Evolutionary conservation across 2,113 vertebrate genomes (phyloP), one percentile per base, ranked within the genome.

Genomic region (Cyprinodon variegatus): DNA sequence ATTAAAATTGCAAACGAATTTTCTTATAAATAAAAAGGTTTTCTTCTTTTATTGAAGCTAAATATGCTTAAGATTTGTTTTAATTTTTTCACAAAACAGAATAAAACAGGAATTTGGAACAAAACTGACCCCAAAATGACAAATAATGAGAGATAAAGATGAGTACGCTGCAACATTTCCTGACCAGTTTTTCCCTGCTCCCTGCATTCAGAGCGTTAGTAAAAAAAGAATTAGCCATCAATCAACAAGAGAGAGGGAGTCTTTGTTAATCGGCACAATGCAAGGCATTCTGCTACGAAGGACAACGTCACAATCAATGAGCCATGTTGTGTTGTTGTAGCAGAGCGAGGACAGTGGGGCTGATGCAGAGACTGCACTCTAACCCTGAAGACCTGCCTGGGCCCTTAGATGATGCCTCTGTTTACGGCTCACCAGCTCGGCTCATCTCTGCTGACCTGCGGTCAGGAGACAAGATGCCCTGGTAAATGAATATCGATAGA

Each of bases 261-360:
- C 90, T 93, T 95, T 95, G 93, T 95, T 84, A 82, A 40, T 9
- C 0, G 36, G 68, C 87, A 95, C 93, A 95, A 95, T 93, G 84
- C 85, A 75, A 79, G 82, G 86, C 91, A 93, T 95, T 95, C 92
- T 94, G 88, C 80, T 85, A 81, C 65, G 61, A 80, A 86, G 86
- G 85, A 87, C 78, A 86, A 88, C 88, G 88, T 92, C 88, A 91
- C 88, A 91, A 84, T 91, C 83, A 88, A 89, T 82, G 72, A 78
- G 84, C 83, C 74, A 63, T 68, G 81, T 83, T 74, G 53, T 79
- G 81, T 85, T 64, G 67, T 84, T 75, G 84, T 82, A 82, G 84
- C 68, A 76, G 77, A 65, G 83, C 79, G 83, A 76, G 68, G 79
- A 88, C 75, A 83, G 84, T 77, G 20, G 85, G 81, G 74, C 50